Conservation (phyloP, 2,888 invertebrate species). For the Sisyra nigra region DNA sequence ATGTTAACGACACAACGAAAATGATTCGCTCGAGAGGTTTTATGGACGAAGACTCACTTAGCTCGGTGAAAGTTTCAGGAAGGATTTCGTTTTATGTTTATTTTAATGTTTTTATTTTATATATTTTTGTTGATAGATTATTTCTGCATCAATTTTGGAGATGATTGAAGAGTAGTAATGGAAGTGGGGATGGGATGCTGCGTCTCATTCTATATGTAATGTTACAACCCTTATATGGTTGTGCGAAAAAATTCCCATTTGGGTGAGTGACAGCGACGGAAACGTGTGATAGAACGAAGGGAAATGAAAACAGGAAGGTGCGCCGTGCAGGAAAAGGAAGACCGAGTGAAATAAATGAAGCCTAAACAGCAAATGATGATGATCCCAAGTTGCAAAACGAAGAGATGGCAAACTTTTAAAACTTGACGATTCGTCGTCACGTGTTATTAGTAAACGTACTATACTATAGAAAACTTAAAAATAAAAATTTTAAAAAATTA, state of each 20-base stretch:
- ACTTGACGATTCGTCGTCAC: too few relatives aligned
- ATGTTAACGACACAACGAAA: too few relatives aligned
- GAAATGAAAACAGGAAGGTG: slow-evolving; percentile 28
- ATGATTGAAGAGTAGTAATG: too few relatives aligned
- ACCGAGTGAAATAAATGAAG: slow-evolving; percentile 27
- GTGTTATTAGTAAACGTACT: too few relatives aligned
- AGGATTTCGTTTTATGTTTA: not conserved
- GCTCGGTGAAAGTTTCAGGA: slow-evolving; percentile 1
- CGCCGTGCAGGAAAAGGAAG: slow-evolving; percentile 12
- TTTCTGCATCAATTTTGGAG: too few relatives aligned
- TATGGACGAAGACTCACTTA: too few relatives aligned
- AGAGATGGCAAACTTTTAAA: too few relatives aligned
- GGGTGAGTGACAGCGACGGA: slow-evolving; percentile 27
- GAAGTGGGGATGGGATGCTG: not conserved
- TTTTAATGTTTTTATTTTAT: too few relatives aligned
- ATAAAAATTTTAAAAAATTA: too few relatives aligned
- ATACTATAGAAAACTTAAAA: too few relatives aligned
- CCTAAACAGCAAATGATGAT: slow-evolving; percentile 29
- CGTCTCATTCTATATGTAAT: not conserved
- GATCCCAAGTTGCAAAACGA: slow-evolving; percentile 14
- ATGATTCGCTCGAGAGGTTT: too few relatives aligned
- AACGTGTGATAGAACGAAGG: slow-evolving; percentile 22
- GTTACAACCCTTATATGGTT: not conserved
- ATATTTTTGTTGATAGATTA: too few relatives aligned
- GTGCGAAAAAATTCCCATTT: not conserved